Conservation (phyloP, 2,888 invertebrate genomes). For the Amblyteles armatorius region DNA sequence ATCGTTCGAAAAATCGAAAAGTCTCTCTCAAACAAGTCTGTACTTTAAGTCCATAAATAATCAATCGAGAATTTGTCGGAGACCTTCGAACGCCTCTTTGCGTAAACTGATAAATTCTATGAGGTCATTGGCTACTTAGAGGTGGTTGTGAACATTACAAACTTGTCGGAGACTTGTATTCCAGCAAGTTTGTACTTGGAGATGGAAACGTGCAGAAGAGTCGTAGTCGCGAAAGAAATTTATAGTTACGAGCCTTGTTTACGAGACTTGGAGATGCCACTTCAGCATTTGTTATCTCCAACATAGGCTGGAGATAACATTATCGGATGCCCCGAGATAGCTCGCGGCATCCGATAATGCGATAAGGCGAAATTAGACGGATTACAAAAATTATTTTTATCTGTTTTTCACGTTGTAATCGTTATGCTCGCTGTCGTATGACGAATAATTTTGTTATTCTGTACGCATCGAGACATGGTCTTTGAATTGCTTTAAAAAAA, state of each 20-base stretch:
- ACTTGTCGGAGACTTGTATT: neutral
- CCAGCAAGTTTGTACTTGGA: neutral
- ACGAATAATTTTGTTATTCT: neutral
- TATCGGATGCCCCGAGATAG: too few species aligned
- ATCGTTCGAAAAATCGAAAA: neutral
- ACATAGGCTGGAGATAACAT: neutral
- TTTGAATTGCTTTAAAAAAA: too few species aligned
- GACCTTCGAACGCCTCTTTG: neutral
- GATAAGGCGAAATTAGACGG: neutral
- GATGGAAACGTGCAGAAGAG: neutral
- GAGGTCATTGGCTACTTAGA: neutral
- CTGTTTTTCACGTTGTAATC: neutral
- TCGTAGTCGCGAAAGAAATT: neutral
- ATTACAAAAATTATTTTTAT: neutral
- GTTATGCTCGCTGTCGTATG: neutral
- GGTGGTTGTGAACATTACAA: neutral
- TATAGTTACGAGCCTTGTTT: neutral
- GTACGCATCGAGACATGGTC: too few species aligned
- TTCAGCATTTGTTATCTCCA: neutral
- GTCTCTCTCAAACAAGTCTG: neutral
- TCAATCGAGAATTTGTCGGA: neutral
- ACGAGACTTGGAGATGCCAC: neutral
- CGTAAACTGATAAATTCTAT: neutral
- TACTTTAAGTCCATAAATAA: conserved; percentile 1
- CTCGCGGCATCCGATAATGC: neutral